Evolutionary conservation across 2,888 invertebrate species (phyloP), one percentile per base, ranked within the genome.

Genomic region (Limnephilus auricula): DNA sequence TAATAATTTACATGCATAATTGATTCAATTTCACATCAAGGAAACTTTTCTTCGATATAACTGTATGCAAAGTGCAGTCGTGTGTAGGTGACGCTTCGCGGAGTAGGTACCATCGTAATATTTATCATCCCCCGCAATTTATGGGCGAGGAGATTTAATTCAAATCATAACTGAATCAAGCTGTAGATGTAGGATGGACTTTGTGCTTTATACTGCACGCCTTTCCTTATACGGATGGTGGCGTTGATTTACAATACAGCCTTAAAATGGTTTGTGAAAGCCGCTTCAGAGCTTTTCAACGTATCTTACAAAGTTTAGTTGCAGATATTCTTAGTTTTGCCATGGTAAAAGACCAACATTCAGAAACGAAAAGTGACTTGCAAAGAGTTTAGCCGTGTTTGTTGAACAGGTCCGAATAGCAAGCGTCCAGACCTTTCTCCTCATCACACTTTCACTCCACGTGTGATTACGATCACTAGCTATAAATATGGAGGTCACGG

Each of bases 141-240:
- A 82, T 82, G 34, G 82, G 82, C 82, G 82, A 82, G 82, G 34
- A 82, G 34, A 82, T 82, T 32, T 82, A 34, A 82, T 82, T 82
- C 82, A 82, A 82, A 82, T 82, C 34, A 37, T 82, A 34, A 65
- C 65, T 25, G 65, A 65, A 65, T 82, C 82, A 34, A 18, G 34
- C 34, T 82, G 34, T 37, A 34, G 34, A 32, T 82, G 34, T 37
- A 82, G 82, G 34, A 32, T 34, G 82, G 34, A 82, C 82, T 34
- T 30, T 82, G 82, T 34, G 15, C 82, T 31, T 18, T 34, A 82
- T 82, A 15, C 31, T 50, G 50, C 50, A 50, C 50, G 50, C 50
- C 50, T 65, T 65, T 0, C 65, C 65, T 65, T 65, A 9, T 65
- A 25, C 65, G 65, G 65, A 25, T n/a, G 25, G 65, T n/a, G 65